A percentile compares a stretch with the other conserved stretches of the same genome.
Conservation (phyloP, 2,113 vertebrate species). For the Phoenicopterus ruber region DNA sequence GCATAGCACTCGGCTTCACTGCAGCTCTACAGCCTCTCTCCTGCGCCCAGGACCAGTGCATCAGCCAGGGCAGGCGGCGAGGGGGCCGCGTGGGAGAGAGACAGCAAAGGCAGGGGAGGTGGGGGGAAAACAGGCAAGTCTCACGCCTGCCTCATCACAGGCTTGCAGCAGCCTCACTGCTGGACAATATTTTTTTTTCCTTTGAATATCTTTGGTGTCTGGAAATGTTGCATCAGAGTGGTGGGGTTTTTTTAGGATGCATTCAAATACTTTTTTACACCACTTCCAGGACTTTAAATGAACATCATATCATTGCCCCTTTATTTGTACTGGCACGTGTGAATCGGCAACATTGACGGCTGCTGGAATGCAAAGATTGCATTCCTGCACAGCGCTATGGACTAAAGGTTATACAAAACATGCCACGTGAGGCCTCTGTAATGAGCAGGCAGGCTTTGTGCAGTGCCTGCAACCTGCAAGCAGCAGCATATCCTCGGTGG, state of each 20-base stretch:
- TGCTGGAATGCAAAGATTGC: background rate
- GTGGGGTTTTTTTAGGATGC: background rate
- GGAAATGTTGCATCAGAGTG: background rate
- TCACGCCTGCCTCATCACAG: background rate
- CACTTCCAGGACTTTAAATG: background rate
- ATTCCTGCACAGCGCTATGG: background rate
- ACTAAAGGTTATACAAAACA: background rate
- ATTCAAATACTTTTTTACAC: background rate
- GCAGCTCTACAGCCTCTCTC: background rate
- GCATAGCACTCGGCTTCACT: background rate
- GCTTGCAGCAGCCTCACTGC: background rate
- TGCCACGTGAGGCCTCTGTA: background rate
- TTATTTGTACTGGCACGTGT: background rate
- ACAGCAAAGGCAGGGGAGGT: background rate
- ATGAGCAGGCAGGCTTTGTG: background rate
- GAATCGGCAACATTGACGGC: background rate
- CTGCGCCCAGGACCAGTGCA: background rate
- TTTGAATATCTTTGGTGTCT: background rate
- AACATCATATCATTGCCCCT: background rate
- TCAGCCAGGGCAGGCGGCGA: rapidly evolving
- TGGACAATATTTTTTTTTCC: background rate
- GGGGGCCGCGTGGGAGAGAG: background rate
- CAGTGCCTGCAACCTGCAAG: background rate
- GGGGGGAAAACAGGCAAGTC: background rate
- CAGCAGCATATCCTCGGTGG: background rate